Conservation (phyloP, 2,888 invertebrate species). For the Trissolcus japonicus region DNA sequence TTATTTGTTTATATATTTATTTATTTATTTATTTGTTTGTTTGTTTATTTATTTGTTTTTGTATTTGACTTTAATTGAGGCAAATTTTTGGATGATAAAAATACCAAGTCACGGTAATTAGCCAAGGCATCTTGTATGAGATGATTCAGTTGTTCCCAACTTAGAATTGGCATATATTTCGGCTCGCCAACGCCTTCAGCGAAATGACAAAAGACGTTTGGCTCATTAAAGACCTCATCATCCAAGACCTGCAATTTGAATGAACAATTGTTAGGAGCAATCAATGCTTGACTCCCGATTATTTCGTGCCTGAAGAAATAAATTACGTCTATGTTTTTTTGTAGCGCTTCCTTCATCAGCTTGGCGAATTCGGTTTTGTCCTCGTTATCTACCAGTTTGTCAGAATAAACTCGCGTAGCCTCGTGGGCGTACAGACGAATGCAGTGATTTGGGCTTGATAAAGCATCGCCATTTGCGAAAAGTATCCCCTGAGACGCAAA, state of each 20-base stretch:
- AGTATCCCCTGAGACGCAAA: slow-evolving; percentile 83
- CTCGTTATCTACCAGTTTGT: slow-evolving; percentile 83
- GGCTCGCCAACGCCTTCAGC: slow-evolving; percentile 93
- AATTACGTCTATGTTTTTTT: slow-evolving; percentile 84
- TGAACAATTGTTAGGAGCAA: background rate
- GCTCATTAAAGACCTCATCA: slow-evolving; percentile 85
- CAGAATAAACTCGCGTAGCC: slow-evolving; percentile 91
- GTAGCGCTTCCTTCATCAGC: slow-evolving; percentile 84
- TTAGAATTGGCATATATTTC: slow-evolving; percentile 89
- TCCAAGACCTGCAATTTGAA: slow-evolving; percentile 78
- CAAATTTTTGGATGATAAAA: background rate
- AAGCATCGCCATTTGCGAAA: slow-evolving; percentile 87
- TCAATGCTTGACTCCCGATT: background rate
- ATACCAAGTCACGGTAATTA: slow-evolving; percentile 90
- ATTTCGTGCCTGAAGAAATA: background rate
- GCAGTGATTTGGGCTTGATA: slow-evolving; percentile 83
- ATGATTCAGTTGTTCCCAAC: slow-evolving; percentile 84
- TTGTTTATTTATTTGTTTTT: background rate
- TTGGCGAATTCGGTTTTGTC: slow-evolving; percentile 87
- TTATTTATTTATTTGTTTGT: background rate
- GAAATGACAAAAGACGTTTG: slow-evolving; percentile 94
- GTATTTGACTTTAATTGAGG: background rate
- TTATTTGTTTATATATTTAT: too few species aligned
- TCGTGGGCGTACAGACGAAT: slow-evolving; percentile 94
- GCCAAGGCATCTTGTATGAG: slow-evolving; percentile 88